Conservation (phyloP, 2,113 vertebrate genomes). For the Pelobates fuscus region DNA sequence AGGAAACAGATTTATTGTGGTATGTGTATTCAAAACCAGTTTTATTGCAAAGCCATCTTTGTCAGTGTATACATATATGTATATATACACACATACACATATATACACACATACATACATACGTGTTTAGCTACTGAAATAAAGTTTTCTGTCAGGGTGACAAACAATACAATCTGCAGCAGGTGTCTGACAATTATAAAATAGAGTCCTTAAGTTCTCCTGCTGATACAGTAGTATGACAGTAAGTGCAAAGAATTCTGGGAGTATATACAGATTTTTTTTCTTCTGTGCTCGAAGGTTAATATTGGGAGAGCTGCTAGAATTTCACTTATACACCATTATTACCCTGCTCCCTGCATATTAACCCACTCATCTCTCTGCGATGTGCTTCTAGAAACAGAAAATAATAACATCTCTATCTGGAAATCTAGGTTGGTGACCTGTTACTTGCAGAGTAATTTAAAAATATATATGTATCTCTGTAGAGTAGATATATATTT, state of each 20-base stretch:
- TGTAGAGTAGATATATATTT: background rate
- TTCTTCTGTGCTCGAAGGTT: slow-evolving; percentile 25
- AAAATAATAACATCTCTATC: background rate
- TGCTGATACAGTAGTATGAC: slow-evolving; percentile 45
- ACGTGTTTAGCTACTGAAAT: slow-evolving; percentile 21
- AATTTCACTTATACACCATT: slow-evolving; percentile 20
- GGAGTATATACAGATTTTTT: slow-evolving; percentile 37
- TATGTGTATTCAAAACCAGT: slow-evolving; percentile 50
- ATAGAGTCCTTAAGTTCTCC: slow-evolving; percentile 17
- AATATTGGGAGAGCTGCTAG: slow-evolving; percentile 27
- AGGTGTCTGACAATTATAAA: slow-evolving; percentile 25
- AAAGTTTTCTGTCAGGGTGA: slow-evolving; percentile 27
- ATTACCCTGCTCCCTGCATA: background rate
- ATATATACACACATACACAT: no score
- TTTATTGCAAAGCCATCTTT: slow-evolving; percentile 47
- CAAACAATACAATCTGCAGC: slow-evolving; percentile 43
- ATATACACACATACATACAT: slow-evolving; percentile 16
- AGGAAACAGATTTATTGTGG: slow-evolving; percentile 17
- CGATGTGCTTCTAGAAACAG: background rate
- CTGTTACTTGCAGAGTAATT: background rate
- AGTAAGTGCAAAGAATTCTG: slow-evolving; percentile 42
- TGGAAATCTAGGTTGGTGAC: background rate
- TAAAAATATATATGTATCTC: no score
- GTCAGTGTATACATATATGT: slow-evolving; percentile 33
- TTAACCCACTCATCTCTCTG: slow-evolving; percentile 1